Base-by-base conservation (phyloP, 1,140 invertebrate species). In the Cyphomyrmex costatus region DNA sequence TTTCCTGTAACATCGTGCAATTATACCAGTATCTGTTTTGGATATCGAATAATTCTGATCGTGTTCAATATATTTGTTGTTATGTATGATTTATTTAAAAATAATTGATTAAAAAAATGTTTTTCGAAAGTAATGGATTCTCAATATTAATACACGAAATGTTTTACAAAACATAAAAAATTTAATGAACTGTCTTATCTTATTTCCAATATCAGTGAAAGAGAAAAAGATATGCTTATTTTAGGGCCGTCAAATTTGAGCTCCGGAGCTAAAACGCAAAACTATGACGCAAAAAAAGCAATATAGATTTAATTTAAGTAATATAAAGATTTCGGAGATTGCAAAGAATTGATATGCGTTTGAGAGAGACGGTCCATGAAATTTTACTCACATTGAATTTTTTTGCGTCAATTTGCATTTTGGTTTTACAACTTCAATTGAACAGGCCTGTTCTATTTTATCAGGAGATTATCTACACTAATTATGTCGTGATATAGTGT, bases 41-140 rank as follows among this genome's bases (percentile, higher is more conserved):
- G 16, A 53, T 36, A 36, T 51, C 21, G n/a, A 74, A 53, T 71
- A 70, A 30, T 82, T 66, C 14, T 82, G 24, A 65, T 24, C 19
- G 36, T 53, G 46, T 68, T 68, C 8, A 49, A 36, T 56, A 53
- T 46, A 56, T 58, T 82, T 63, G 8, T 19, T 12, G 10, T 3
- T 3, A 21, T 33, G 24, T n/a, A 14, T 73, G 24, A 73, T 24
- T 73, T 10, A 49, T 61, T 1, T 16, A 21, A 60, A 58, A 71
- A 2, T 14, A 82, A 33, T 60, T 4, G 21, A n/a, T 80, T n/a
- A n/a, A n/a, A 53, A 16, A 65, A 68, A 58, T 56, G 66, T 2
- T 58, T 46, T 73, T 71, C 33, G 58, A 70, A 56, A 6, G 8
- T 12, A 53, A 53, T 1, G 56, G 6, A 53, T 42, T 56, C 21